A percentile compares a stretch with the other conserved stretches of the same genome.
These are phyloP conservation scores for Cheilosia impressa DNA, from an alignment of 2,888 invertebrate genomes.

Conservation along the genomic window DNA sequence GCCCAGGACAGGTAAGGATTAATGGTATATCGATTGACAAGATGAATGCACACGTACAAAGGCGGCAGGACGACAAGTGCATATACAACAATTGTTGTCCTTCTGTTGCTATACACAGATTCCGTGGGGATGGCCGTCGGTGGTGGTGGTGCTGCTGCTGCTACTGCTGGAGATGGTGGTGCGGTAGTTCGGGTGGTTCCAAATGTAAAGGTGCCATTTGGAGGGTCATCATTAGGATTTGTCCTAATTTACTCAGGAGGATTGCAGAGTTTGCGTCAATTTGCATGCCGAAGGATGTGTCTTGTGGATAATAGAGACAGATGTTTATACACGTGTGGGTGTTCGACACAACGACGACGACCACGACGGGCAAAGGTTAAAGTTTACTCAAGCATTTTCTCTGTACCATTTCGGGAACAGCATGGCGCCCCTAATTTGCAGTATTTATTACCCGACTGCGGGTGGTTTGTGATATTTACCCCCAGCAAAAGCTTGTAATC, in stretches of 20 bases:
- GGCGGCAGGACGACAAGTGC: slow-evolving; percentile 45
- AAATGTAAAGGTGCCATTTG: slow-evolving; percentile 39
- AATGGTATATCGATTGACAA: slow-evolving; percentile 73
- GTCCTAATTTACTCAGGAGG: slow-evolving; percentile 73
- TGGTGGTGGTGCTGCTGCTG: background rate
- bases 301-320: slow-evolving; percentile 23
- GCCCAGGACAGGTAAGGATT: slow-evolving; percentile 67
- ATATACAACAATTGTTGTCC: slow-evolving; percentile 51
- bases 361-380: slow-evolving; percentile 59
- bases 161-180: background rate
- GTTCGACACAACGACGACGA: slow-evolving; percentile 5
- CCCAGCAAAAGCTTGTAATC: slow-evolving; percentile 55
- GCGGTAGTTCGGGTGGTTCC: background rate
- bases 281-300: slow-evolving; percentile 67
- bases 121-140: slow-evolving; percentile 40
- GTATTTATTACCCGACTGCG: slow-evolving; percentile 67
- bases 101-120: slow-evolving; percentile 34
- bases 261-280: slow-evolving; percentile 72
- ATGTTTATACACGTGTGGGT: slow-evolving; percentile 34
- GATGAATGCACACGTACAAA: slow-evolving; percentile 69
- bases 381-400: slow-evolving; percentile 56
- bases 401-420: slow-evolving; percentile 39
- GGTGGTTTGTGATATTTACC: slow-evolving; percentile 41
- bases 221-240: slow-evolving; percentile 71
- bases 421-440: slow-evolving; percentile 43